phyloP scores from a whole-genome alignment of 2,888 invertebrate genomes.

The Lysandra bellargus region DNA sequence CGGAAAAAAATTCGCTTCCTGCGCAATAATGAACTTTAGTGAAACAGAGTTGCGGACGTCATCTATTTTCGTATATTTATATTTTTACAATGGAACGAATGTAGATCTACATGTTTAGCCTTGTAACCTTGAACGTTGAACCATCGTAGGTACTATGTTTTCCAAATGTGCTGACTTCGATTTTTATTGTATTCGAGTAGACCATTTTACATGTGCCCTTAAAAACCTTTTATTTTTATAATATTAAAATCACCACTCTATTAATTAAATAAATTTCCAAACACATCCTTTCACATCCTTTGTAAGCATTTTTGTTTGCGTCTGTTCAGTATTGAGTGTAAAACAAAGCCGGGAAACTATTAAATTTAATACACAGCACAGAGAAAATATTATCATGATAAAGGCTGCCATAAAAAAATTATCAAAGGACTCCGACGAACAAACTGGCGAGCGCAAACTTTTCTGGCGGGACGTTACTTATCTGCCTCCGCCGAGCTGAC shows the following conservation, averaged over 20 bases:
- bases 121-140: no score
- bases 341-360: not conserved
- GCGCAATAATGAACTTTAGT: no score
- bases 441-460: conserved; percentile 75
- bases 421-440: conserved; percentile 75
- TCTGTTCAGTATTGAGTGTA: conserved; percentile 11
- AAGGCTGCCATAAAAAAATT: conserved; percentile 60
- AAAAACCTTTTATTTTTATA: not conserved
- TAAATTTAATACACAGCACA: conserved; percentile 24
- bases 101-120: no score
- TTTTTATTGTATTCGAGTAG: no score
- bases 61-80: no score
- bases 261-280: not conserved
- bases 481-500: conserved; percentile 75
- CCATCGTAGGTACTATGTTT: no score
- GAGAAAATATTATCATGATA: conserved; percentile 31
- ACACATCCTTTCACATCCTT: not conserved
- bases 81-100: no score
- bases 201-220: no score
- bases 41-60: no score
- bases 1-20: no score
- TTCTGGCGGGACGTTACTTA: conserved; percentile 75
- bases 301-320: not conserved
- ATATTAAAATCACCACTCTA: not conserved
- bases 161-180: no score